A percentile compares a stretch with the other conserved stretches of the same genome.
phyloP scores from a whole-genome alignment of 1,140 invertebrate genomes.

The Diorhabda elongata region DNA sequence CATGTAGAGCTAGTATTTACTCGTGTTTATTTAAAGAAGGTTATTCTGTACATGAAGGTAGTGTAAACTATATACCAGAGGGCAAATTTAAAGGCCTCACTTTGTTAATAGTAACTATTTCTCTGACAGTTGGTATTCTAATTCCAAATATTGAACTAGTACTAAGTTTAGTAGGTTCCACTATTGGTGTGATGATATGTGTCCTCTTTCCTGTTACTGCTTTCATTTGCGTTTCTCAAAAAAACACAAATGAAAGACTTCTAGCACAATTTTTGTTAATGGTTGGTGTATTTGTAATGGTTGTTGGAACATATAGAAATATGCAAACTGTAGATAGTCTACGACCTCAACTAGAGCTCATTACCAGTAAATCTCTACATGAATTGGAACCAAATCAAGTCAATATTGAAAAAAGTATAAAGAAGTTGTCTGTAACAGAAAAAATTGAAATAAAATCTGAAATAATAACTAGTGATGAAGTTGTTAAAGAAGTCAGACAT shows the following conservation, averaged over 20 bases:
- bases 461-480: conserved; percentile 3
- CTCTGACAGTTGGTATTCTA: conserved; percentile 71
- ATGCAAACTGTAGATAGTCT: conserved; percentile 65
- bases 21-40: conserved; percentile 80
- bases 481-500: conserved; percentile 43
- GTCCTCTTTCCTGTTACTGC: conserved; percentile 83
- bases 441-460: conserved; percentile 10
- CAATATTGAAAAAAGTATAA: not conserved
- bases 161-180: conserved; percentile 86
- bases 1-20: conserved; percentile 88
- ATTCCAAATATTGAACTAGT: conserved; percentile 90
- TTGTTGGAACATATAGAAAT: conserved; percentile 83
- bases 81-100: conserved; percentile 76
- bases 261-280: conserved; percentile 69
- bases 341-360: conserved; percentile 36
- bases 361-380: not conserved
- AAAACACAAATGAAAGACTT: conserved; percentile 69
- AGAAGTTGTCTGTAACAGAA: conserved; percentile 6
- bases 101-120: conserved; percentile 66
- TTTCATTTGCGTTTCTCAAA: conserved; percentile 66
- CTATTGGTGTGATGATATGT: conserved; percentile 91
- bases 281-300: conserved; percentile 74
- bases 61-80: conserved; percentile 69
- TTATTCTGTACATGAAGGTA: conserved; percentile 49
- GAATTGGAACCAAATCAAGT: not conserved